These are phyloP conservation scores for Lucinisca nassula DNA, from an alignment of 2,888 invertebrate genomes.

Conservation along the genomic window DNA sequence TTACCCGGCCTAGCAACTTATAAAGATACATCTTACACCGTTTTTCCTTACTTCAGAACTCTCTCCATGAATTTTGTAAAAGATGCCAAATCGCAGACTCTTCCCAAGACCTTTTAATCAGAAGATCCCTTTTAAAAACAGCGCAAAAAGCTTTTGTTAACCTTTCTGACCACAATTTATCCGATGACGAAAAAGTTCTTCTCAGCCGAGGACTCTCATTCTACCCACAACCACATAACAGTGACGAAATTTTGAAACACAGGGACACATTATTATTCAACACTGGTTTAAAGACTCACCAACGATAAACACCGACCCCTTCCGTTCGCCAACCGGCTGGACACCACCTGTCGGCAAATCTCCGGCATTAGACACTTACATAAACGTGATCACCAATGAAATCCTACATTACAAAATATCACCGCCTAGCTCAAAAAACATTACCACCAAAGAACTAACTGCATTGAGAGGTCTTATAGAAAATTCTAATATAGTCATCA, in stretches of 20 bases:
- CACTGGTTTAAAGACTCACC: neutral
- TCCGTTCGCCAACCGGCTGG: neutral
- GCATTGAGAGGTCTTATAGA: neutral
- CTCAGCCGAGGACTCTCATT: neutral
- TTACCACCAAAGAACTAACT: neutral
- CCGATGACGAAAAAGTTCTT: neutral
- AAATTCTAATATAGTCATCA: neutral
- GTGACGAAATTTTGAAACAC: neutral
- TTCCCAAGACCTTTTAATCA: neutral
- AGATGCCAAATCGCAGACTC: neutral
- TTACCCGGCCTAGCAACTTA: too few species aligned
- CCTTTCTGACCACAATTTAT: neutral
- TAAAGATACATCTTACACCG: neutral
- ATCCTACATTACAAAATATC: neutral
- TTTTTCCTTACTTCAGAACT: neutral
- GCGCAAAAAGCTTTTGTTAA: neutral
- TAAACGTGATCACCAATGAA: neutral
- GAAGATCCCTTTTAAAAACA: neutral
- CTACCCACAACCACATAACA: neutral
- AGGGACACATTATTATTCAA: neutral
- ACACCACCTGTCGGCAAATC: neutral
- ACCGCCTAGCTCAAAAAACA: slow-evolving; percentile 4
- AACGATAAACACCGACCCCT: neutral
- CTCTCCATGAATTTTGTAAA: neutral
- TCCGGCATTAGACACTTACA: neutral